Evolutionary conservation across 2,888 invertebrate genomes (phyloP).

Genomic region (Sinhomidia bicolor): DNA sequence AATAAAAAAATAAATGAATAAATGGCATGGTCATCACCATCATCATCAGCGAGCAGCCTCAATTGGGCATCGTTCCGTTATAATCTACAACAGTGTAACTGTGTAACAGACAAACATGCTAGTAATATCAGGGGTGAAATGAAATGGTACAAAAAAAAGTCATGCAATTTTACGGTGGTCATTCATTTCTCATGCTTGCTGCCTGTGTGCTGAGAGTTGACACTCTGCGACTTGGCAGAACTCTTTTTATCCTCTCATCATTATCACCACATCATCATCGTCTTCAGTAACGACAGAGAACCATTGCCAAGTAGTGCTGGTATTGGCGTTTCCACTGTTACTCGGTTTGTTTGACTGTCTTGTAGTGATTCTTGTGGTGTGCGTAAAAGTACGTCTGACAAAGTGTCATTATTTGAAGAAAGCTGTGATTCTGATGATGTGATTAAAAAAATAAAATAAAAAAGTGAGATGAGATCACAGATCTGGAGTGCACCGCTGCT

Average conservation of each 20-base stretch:
- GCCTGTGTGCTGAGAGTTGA: not conserved
- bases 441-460: not conserved
- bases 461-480: not conserved
- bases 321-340: no score
- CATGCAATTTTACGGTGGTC: not conserved
- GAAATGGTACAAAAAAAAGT: not conserved
- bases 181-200: not conserved
- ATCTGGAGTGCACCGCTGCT: not conserved
- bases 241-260: not conserved
- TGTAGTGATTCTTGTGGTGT: not conserved
- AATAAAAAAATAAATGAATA: not conserved
- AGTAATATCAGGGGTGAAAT: no score
- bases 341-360: no score
- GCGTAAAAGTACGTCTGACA: not conserved
- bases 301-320: not conserved
- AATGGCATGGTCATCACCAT: not conserved
- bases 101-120: no score
- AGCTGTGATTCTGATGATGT: not conserved
- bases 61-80: slow-evolving; percentile 3
- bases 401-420: not conserved
- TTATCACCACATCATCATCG: not conserved
- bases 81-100: no score
- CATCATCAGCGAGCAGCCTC: not conserved
- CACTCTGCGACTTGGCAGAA: not conserved
- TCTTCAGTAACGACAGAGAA: no score